Evolutionary conservation across 2,797 vertebrate genomes (phyloP), one percentile per base, ranked within the genome.

Genomic region (Adrianichthys oophorus): DNA sequence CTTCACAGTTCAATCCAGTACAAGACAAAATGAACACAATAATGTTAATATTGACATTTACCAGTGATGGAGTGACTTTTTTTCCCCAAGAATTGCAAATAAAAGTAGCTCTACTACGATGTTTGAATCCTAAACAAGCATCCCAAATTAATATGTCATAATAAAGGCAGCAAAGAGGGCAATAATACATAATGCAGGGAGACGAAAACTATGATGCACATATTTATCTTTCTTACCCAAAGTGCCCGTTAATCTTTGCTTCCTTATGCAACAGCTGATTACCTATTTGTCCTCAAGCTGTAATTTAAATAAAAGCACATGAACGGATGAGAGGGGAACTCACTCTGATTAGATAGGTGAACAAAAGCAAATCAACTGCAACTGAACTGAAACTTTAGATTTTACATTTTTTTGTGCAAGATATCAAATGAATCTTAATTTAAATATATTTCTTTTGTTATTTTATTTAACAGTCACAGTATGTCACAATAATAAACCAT

Each of bases 261-360:
- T 19, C 21, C 1, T 41, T 52, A 18, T 43, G 17, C 7, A 21
- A 21, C 32, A 16, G 15, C 29, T 7, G 13, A 16, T 44, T 4
- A 40, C 37, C 37, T 41, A 4, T 48, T 59, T 18, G 24, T 41
- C 41, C 7, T 42, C 13, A 43, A 45, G 29, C 42, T 14, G 2
- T 45, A n/a, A 21, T 21, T 40, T 45, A 40, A n/a, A 45, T 23
- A 52, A 52, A 48, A 26, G 15, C 24, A 32, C 42, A 43, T 52
- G 21, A 52, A 24, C 47, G 40, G 6, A 21, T 65, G 7, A 19
- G 14, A 46, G n/a, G 13, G 24, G 18, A 59, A n/a, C 32, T 52
- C 15, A 15, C 15, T 46, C 17, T 23, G 12, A 53, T 42, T 51
- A 45, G 16, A 42, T 45, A 1, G 16, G 18, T 53, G 17, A 37